These are phyloP conservation scores for Vanessa tameamea DNA, from an alignment of 1,140 invertebrate genomes.

Conservation along the genomic window DNA sequence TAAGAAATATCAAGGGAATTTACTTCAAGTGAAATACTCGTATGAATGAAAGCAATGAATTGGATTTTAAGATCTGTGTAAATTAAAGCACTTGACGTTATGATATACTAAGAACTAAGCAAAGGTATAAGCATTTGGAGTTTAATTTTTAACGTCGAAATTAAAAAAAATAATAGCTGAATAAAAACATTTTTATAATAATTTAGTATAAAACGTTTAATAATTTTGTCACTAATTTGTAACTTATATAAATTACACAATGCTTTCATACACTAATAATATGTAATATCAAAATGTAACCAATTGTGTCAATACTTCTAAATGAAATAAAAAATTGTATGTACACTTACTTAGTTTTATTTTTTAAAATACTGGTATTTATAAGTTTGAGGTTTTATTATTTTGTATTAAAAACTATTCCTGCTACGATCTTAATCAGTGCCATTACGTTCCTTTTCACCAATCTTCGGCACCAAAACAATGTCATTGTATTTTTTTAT, in stretches of 20 bases:
- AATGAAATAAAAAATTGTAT: constrained; percentile 16
- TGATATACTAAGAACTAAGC: too few relatives aligned
- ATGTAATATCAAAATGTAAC: background rate
- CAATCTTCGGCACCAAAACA: background rate
- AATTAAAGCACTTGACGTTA: too few relatives aligned
- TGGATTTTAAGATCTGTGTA: too few relatives aligned
- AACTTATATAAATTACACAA: background rate
- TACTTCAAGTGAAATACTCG: too few relatives aligned
- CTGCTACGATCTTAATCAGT: background rate
- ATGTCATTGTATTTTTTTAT: too few relatives aligned
- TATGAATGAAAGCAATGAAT: too few relatives aligned
- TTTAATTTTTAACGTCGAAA: background rate
- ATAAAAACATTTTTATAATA: background rate
- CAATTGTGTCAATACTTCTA: constrained; percentile 2
- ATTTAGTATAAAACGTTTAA: background rate
- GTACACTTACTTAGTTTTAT: constrained; percentile 35
- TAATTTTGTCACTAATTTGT: background rate
- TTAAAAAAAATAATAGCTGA: background rate
- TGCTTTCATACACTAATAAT: background rate
- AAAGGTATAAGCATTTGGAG: background rate
- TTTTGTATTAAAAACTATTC: constrained; percentile 15
- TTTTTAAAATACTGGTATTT: constrained; percentile 41
- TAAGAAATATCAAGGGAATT: too few relatives aligned
- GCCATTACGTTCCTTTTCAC: background rate
- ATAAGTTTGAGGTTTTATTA: constrained; percentile 28